A percentile compares a stretch with the other conserved stretches of the same genome.
Conservation (phyloP, 2,797 vertebrate species). For the Chlorospingus flavigularis region DNA sequence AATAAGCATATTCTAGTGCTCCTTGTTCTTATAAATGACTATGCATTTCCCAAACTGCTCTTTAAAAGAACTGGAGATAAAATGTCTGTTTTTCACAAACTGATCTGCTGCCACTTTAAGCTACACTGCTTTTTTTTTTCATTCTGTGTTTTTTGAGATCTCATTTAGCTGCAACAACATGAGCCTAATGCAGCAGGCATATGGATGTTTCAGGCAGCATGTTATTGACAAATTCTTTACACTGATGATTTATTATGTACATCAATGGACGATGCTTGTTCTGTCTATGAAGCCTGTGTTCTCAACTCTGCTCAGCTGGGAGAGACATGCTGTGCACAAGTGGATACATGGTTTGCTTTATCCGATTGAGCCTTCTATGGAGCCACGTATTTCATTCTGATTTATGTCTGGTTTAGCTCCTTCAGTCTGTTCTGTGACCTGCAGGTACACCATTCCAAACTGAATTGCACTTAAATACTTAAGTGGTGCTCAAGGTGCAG, state of each 20-base stretch:
- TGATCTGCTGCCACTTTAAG: conserved; percentile 37
- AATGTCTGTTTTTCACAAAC: conserved; percentile 48
- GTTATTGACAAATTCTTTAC: conserved; percentile 74
- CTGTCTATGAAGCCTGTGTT: conserved; percentile 63
- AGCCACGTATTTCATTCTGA: neutral
- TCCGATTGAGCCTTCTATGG: neutral
- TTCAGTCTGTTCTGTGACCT: conserved; percentile 13
- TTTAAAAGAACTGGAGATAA: conserved; percentile 1
- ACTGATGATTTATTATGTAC: conserved; percentile 74
- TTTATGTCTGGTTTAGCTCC: neutral
- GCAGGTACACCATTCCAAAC: neutral
- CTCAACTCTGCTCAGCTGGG: conserved; percentile 62
- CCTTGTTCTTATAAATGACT: neutral
- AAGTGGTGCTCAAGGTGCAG: neutral
- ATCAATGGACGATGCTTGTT: conserved; percentile 65
- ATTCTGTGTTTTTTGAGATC: conserved; percentile 33
- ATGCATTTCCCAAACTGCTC: conserved; percentile 28
- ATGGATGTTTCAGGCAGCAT: conserved; percentile 58
- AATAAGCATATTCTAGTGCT: neutral
- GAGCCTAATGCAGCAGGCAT: conserved; percentile 39
- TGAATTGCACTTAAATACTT: neutral
- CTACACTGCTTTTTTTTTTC: neutral
- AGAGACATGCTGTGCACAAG: conserved; percentile 53
- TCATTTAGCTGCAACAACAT: conserved; percentile 64
- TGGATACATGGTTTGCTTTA: conserved; percentile 8